Percentiles rank a stretch among this genome's conserved stretches.
Evolutionary conservation across 2,888 invertebrate genomes (phyloP).

Genomic region (Lasioglossum calceatum): DNA sequence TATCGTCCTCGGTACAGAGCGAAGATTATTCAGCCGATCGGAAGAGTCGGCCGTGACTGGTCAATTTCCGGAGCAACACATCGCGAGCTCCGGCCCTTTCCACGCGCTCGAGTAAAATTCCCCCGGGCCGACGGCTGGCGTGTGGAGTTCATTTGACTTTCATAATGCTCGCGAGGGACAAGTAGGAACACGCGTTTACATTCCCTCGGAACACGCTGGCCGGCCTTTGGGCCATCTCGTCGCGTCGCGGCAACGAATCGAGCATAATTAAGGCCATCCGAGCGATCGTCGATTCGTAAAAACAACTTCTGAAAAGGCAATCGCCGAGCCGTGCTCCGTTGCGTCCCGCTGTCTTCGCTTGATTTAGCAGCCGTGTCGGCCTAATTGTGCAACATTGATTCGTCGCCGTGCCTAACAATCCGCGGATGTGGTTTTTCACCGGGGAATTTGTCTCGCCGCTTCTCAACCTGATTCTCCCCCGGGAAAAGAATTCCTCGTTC

Average conservation of each 20-base stretch:
- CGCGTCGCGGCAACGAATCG: slow-evolving; percentile 1
- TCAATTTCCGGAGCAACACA: neutral
- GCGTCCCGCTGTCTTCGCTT: neutral
- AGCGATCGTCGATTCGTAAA: neutral
- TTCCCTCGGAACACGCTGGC: neutral
- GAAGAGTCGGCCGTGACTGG: neutral
- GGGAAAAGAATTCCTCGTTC: neutral
- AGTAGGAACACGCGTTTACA: slow-evolving; percentile 1
- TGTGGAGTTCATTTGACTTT: slow-evolving; percentile 3
- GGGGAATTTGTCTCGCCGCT: too few species aligned
- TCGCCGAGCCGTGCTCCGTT: neutral
- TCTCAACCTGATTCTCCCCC: too few species aligned
- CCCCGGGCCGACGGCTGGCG: neutral
- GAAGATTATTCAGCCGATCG: neutral
- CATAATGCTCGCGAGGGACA: slow-evolving; percentile 4
- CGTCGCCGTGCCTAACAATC: slow-evolving; percentile 49
- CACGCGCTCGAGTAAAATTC: neutral
- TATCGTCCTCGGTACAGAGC: neutral
- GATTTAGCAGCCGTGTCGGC: slow-evolving; percentile 13
- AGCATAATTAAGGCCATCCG: slow-evolving; percentile 34
- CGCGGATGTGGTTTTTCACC: neutral
- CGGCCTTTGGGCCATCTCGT: neutral
- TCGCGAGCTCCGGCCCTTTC: neutral
- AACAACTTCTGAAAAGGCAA: slow-evolving; percentile 12
- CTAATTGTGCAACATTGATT: slow-evolving; percentile 62